phyloP scores from a whole-genome alignment of 2,113 vertebrate genomes.

The Thamnaconus septentrionalis region DNA sequence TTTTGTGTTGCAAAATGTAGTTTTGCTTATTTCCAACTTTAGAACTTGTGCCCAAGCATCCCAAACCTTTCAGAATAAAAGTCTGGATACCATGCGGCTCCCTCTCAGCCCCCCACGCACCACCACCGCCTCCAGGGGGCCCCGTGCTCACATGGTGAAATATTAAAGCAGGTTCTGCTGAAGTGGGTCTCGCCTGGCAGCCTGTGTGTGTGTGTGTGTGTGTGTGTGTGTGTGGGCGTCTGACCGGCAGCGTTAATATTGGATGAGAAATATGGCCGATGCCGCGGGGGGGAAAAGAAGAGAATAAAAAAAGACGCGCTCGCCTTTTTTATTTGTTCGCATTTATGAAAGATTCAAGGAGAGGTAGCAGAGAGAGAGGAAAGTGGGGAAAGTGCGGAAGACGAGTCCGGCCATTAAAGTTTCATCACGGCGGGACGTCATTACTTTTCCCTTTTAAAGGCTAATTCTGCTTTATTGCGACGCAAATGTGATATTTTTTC shows the following conservation, averaged over 20 bases:
- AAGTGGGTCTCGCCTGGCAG: slow-evolving; percentile 28
- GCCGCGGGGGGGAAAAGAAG: slow-evolving; percentile 10
- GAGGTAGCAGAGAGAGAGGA: not conserved
- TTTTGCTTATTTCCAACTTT: too few species aligned
- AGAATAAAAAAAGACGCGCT: not conserved
- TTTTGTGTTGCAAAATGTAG: too few species aligned
- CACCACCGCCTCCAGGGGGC: not conserved
- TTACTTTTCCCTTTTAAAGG: not conserved
- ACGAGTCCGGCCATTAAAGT: not conserved
- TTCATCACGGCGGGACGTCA: not conserved
- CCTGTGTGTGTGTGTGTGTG: not conserved
- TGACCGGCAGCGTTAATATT: slow-evolving; percentile 40
- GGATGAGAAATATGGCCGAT: slow-evolving; percentile 38
- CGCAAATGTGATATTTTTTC: not conserved
- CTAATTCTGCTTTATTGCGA: not conserved
- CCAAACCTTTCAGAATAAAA: not conserved
- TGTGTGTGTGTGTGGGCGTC: not conserved
- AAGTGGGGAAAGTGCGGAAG: not conserved
- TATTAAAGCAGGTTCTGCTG: slow-evolving; percentile 30
- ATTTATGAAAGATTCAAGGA: not conserved
- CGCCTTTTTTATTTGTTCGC: not conserved
- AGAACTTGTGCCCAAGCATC: too few species aligned
- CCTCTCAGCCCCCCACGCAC: too few species aligned
- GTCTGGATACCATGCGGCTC: not conserved
- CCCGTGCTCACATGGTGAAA: slow-evolving; percentile 24